A percentile compares a stretch with the other conserved stretches of the same genome.
phyloP scores from a whole-genome alignment of 2,888 invertebrate species.

The Isoperla grammatica region DNA sequence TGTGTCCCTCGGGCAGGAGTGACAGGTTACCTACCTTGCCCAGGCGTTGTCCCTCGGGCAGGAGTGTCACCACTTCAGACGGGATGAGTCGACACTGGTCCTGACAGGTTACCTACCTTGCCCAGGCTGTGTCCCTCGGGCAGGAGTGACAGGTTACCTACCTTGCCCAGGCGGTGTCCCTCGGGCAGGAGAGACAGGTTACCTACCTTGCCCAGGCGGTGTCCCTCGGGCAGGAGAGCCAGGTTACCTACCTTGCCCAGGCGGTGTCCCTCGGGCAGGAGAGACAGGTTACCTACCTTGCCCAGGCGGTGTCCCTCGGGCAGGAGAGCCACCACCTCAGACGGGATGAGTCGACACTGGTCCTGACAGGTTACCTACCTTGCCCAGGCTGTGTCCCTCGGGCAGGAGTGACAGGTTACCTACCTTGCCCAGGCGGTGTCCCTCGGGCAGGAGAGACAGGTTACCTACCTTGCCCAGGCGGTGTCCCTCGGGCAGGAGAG shows the following conservation, averaged over 20 bases:
- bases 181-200: constrained; percentile 46
- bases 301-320: too few relatives aligned
- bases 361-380: too few relatives aligned
- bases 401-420: too few relatives aligned
- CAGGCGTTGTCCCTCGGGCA: not conserved
- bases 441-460: too few relatives aligned
- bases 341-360: too few relatives aligned
- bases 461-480: constrained; percentile 64
- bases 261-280: not conserved
- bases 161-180: too few relatives aligned
- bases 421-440: too few relatives aligned
- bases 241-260: constrained; percentile 21
- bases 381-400: too few relatives aligned
- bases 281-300: too few relatives aligned
- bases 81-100: constrained; percentile 48
- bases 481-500: constrained; percentile 70
- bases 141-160: too few relatives aligned
- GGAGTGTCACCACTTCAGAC: constrained; percentile 46
- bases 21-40: not conserved
- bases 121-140: constrained; percentile 78
- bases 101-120: constrained; percentile 52
- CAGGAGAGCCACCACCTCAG: too few relatives aligned
- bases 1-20: constrained; percentile 68
- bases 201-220: constrained; percentile 48
- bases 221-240: constrained; percentile 44